phyloP scores from a whole-genome alignment of 2,113 vertebrate genomes.

The Peromyscus maniculatus region DNA sequence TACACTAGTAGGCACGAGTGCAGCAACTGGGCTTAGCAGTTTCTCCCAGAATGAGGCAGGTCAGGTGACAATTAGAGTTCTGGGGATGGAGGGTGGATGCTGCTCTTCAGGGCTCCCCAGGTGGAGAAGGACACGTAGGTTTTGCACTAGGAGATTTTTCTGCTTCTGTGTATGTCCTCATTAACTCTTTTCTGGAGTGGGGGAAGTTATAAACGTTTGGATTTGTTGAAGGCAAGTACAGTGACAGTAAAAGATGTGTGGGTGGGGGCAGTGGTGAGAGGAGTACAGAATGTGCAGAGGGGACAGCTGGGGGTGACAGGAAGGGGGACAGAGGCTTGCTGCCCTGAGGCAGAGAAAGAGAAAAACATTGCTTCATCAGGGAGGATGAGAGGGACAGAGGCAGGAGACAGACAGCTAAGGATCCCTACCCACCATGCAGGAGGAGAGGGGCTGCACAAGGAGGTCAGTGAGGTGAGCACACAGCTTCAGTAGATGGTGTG shows the following conservation, averaged over 20 bases:
- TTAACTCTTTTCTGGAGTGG: too few species aligned
- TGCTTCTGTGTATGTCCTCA: background rate
- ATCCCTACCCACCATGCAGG: too few species aligned
- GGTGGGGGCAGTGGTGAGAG: background rate
- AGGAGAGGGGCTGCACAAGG: background rate
- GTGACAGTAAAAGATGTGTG: background rate
- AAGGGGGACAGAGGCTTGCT: background rate
- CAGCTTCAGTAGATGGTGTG: background rate
- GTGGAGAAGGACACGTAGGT: fast-evolving
- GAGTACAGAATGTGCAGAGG: background rate
- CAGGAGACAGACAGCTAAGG: background rate
- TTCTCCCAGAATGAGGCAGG: fast-evolving
- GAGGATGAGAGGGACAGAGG: background rate
- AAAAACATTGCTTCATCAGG: background rate
- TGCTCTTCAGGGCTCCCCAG: background rate
- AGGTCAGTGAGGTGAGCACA: too few species aligned
- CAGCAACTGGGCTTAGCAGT: background rate
- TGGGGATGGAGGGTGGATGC: fast-evolving
- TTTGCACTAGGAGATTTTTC: fast-evolving
- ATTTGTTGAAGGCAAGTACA: background rate
- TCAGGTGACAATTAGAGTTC: background rate
- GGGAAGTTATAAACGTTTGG: background rate
- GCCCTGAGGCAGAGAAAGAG: too few species aligned
- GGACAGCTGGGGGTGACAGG: background rate
- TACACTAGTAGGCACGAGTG: fast-evolving